Percentiles rank a stretch among this genome's conserved stretches.
Conservation (phyloP, 2,888 invertebrate species). For the Dicycla oo region DNA sequence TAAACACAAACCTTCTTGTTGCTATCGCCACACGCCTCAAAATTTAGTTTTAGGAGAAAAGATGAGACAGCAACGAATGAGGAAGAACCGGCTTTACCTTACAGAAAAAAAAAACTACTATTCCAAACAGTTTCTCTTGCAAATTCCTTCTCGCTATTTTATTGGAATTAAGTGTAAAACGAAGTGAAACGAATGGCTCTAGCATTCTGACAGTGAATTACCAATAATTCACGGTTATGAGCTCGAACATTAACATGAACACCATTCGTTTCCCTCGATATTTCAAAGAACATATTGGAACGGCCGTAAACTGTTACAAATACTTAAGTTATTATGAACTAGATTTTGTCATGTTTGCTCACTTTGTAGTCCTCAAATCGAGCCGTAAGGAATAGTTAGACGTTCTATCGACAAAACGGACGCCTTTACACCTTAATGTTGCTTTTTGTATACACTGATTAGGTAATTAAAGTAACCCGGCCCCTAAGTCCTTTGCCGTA, state of each 20-base stretch:
- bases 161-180: constrained; percentile 4
- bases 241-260: neutral
- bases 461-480: too few species aligned
- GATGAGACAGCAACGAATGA: neutral
- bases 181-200: constrained; percentile 3
- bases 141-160: neutral
- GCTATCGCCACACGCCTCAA: neutral
- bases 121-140: neutral
- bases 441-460: too few species aligned
- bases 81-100: neutral
- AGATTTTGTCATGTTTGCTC: neutral
- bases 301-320: constrained; percentile 9
- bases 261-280: constrained; percentile 1
- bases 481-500: too few species aligned
- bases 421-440: too few species aligned
- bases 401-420: too few species aligned
- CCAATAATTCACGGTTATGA: constrained; percentile 23
- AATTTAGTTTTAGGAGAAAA: neutral
- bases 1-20: too few species aligned
- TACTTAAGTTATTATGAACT: neutral
- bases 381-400: neutral
- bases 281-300: constrained; percentile 7
- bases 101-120: neutral
- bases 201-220: neutral
- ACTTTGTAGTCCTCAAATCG: neutral